Conservation (phyloP, 35 echinoderm and acorn worm genomes). For the Stichopus chloronotus region DNA sequence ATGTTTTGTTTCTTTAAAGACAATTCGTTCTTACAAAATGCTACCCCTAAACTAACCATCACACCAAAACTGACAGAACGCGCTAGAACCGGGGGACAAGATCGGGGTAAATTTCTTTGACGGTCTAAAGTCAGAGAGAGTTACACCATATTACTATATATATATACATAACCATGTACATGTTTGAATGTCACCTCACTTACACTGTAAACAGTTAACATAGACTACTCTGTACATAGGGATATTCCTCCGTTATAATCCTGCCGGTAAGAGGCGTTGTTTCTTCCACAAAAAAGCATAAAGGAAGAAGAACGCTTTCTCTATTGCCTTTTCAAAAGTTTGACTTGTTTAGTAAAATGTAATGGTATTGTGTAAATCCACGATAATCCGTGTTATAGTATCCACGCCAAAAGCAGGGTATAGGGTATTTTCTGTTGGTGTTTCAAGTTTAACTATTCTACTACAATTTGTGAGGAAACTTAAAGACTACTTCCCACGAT, state of each 20-base stretch:
- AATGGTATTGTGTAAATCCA: conserved; percentile 27
- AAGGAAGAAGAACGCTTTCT: conserved; percentile 46
- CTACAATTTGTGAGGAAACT: conserved; percentile 15
- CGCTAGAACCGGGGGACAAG: background rate
- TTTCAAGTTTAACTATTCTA: conserved; percentile 31
- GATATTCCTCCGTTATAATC: conserved; percentile 4
- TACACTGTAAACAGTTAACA: background rate
- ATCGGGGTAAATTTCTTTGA: background rate
- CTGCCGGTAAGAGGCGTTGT: background rate
- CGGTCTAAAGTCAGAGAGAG: background rate
- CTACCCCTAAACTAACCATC: too few species aligned
- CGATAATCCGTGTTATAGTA: conserved; percentile 46
- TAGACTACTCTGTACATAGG: background rate
- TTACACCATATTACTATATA: background rate
- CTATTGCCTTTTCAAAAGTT: background rate
- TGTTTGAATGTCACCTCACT: background rate
- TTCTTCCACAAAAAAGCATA: conserved; percentile 28
- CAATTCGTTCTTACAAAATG: too few species aligned
- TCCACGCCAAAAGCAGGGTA: conserved; percentile 37
- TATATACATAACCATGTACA: background rate
- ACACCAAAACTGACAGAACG: background rate
- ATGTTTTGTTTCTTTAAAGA: too few species aligned
- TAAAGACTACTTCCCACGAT: conserved; percentile 27
- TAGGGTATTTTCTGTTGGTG: conserved; percentile 41
- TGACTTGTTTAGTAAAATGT: background rate